Evolutionary conservation across 2,113 vertebrate genomes (phyloP), one percentile per base, ranked within the genome.

Genomic region (Phalacrocorax pelagicus): DNA sequence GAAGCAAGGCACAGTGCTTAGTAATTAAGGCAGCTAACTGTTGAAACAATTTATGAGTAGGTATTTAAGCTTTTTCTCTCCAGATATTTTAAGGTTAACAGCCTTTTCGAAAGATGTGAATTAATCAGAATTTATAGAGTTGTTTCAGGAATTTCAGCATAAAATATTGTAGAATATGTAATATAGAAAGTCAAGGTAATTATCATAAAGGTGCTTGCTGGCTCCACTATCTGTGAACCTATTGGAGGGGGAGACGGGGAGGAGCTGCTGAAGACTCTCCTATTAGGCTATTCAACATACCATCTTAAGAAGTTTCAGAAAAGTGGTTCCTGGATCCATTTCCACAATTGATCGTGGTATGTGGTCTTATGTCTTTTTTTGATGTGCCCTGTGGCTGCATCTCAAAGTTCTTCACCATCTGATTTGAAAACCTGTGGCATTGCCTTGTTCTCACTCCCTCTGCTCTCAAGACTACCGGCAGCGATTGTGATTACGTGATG

Each of bases 321-420:
- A 65, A 62, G 15, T 44, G 23, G 14, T 42, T 62, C 15, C 14
- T 86, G 36, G 51, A 51, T 81, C 49, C 10, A 15, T 80, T 69
- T 92, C 26, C 32, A 66, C n/a, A 77, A 2, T 2, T 51, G 7
- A 42, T 40, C 0, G 0, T 52, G 21, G 27, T 4, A 1, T 57
- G 8, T 61, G 16, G 49, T 75, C 22, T 67, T 47, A 22, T 30
- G 22, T 30, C 22, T 79, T 38, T 71, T 13, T 54, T 54, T 49
- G 47, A 51, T 21, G 27, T 47, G 30, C 38, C 30, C 27, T 38
- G 10, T 81, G 38, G 7, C 36, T 44, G 18, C 44, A 38, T 34
- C 34, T 86, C 30, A 29, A 51, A 38, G 17, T 52, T 75, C 44
- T 79, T 70, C 61, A 58, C 10, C 10, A 11, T 62, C 40, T 62